Evolutionary conservation across 2,797 vertebrate genomes (phyloP).

Genomic region (Lacerta agilis): DNA sequence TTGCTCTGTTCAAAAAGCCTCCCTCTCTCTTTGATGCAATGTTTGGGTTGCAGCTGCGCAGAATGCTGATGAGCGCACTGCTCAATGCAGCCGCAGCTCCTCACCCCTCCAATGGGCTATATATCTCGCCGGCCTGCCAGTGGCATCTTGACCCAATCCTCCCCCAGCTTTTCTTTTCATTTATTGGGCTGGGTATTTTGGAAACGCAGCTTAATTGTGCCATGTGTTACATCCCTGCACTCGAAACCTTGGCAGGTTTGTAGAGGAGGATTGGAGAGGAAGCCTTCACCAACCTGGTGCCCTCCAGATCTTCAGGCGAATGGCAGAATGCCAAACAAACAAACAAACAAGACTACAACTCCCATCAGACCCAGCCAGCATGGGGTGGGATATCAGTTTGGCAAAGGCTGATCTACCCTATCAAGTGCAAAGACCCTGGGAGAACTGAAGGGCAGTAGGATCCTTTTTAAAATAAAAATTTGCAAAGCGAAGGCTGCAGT

Average conservation of each 20-base stretch:
- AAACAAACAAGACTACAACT: too few relatives aligned
- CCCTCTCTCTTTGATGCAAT: background rate
- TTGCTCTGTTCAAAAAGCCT: background rate
- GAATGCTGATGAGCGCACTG: background rate
- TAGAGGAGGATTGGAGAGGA: too few relatives aligned
- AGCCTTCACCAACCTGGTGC: too few relatives aligned
- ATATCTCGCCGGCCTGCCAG: background rate
- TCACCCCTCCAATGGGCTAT: background rate
- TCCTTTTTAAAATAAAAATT: too few relatives aligned
- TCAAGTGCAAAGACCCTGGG: too few relatives aligned
- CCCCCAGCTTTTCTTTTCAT: background rate
- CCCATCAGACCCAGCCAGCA: too few relatives aligned
- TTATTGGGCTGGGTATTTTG: background rate
- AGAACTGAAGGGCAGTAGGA: too few relatives aligned
- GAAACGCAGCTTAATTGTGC: background rate
- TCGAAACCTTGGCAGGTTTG: background rate
- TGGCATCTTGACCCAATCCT: background rate
- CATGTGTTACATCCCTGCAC: background rate
- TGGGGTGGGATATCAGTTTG: too few relatives aligned
- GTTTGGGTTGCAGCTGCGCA: background rate
- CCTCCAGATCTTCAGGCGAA: background rate
- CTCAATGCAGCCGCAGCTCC: background rate
- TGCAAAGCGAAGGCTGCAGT: too few relatives aligned
- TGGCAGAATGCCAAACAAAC: too few relatives aligned
- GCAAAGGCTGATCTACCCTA: too few relatives aligned